phyloP scores from a whole-genome alignment of 1,140 invertebrate genomes.

The Helicorthomorpha holstii region DNA sequence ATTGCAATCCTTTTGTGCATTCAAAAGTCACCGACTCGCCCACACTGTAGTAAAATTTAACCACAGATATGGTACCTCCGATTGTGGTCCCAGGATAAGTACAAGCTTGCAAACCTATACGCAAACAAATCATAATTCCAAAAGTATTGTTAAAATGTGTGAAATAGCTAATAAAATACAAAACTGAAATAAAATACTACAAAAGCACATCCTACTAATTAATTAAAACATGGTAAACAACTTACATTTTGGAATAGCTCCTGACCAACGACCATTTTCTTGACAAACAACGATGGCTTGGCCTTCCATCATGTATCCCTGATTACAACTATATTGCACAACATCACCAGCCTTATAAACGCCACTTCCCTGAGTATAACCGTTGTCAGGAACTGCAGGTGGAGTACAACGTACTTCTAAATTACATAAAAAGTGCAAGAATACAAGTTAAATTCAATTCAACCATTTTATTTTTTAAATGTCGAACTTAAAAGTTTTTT shows the following conservation, averaged over 20 bases:
- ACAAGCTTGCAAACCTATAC: constrained; percentile 53
- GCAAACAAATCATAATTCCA: constrained; percentile 3
- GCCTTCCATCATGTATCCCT: constrained; percentile 73
- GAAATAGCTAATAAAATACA: not conserved
- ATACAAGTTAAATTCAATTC: not conserved
- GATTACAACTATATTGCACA: constrained; percentile 66
- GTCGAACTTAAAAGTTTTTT: no score
- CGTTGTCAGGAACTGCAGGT: constrained; percentile 49
- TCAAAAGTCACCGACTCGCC: constrained; percentile 69
- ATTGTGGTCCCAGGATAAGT: constrained; percentile 69
- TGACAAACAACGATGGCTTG: constrained; percentile 66
- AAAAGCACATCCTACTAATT: no score
- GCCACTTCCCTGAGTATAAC: constrained; percentile 49
- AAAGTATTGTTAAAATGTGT: not conserved
- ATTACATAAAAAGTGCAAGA: constrained; percentile 4
- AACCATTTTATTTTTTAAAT: no score
- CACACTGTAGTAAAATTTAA: constrained; percentile 71
- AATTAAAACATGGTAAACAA: constrained; percentile 15
- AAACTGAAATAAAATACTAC: not conserved
- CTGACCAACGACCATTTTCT: constrained; percentile 72
- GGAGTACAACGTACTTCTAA: constrained; percentile 56
- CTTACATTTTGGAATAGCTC: constrained; percentile 62
- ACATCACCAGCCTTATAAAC: constrained; percentile 64
- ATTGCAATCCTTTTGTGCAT: constrained; percentile 52
- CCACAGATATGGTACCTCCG: constrained; percentile 61